phyloP scores from a whole-genome alignment of 1,140 invertebrate genomes.

The Drosophila ogumai region DNA sequence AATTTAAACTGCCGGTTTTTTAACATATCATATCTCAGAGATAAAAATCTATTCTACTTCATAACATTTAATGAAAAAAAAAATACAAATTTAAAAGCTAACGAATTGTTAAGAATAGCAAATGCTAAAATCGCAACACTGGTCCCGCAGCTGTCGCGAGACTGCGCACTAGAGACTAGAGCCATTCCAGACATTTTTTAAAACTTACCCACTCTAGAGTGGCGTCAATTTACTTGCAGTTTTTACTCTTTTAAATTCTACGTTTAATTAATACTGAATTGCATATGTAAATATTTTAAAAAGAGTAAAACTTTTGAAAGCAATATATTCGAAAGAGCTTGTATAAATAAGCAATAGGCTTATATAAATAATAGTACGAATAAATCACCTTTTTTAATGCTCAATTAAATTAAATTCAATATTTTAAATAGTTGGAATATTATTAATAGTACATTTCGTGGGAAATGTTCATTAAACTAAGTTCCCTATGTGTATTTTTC shows the following conservation, averaged over 20 bases:
- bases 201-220: not conserved
- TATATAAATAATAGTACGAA: not conserved
- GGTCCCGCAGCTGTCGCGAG: slow-evolving; percentile 2
- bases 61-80: too few relatives aligned
- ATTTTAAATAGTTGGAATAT: not conserved
- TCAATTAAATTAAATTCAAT: not conserved
- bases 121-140: too few relatives aligned
- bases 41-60: too few relatives aligned
- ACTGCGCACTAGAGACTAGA: slow-evolving; percentile 27
- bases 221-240: not conserved
- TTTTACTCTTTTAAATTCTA: too few relatives aligned
- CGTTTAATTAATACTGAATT: not conserved
- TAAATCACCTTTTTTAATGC: not conserved
- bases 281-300: not conserved
- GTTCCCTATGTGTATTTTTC: not conserved
- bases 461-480: too few relatives aligned
- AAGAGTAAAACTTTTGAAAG: not conserved
- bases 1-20: too few relatives aligned
- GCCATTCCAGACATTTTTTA: not conserved
- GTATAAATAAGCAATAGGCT: not conserved
- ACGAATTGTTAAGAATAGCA: too few relatives aligned
- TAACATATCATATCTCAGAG: too few relatives aligned
- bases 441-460: too few relatives aligned
- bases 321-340: not conserved
- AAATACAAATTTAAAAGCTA: too few relatives aligned